Base-by-base conservation (phyloP, 2,888 invertebrate species). In the Stomorhina lunata region DNA sequence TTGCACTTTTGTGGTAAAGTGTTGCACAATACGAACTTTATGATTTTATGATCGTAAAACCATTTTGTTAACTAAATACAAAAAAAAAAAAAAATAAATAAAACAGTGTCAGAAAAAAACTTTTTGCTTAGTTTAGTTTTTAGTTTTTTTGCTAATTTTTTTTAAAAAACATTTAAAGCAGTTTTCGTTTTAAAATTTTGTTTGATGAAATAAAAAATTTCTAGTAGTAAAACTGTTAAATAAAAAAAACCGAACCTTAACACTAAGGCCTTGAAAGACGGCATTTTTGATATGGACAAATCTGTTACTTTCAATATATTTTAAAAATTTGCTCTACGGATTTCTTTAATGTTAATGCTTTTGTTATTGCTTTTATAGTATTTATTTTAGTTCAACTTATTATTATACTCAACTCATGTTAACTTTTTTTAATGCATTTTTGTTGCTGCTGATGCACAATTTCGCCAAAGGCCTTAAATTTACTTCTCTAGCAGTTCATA, bases 31-130 rank as follows among this genome's bases (percentile, higher is more conserved):
- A 72, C 80, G 22, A 84, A 88, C 88, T 89, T 89, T 89, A 89
- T 89, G 89, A 88, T 88, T 89, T 89, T 89, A 88, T 89, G 88
- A 89, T 89, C 88, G 87, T 88, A 87, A 88, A 88, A 87, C 88
- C 88, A 87, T 89, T 88, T 82, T 79, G 71, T 75, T 59, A 53
- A 69, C 43, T 45, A 61, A 69, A 69, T 53, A 59, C 53, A 12
- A 15, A 68, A 65, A 32, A 48, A 63, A 63, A 25, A 25, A 43
- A 27, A 65, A 40, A 40, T 22, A 34, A 69, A 63, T 53, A 37
- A 78, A 82, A 78, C 45, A 63, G 6, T 53, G 61, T 61, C 12
- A 43, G 25, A 43, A 72, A 87, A 78, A 86, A 85, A 84, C 32
- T 72, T 68, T 73, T n/a, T n/a, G n/a, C 72, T 79, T 40, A 27